Percentiles rank a stretch among this genome's conserved stretches.
phyloP scores from a whole-genome alignment of 2,797 vertebrate species.

The Peromyscus eremicus region DNA sequence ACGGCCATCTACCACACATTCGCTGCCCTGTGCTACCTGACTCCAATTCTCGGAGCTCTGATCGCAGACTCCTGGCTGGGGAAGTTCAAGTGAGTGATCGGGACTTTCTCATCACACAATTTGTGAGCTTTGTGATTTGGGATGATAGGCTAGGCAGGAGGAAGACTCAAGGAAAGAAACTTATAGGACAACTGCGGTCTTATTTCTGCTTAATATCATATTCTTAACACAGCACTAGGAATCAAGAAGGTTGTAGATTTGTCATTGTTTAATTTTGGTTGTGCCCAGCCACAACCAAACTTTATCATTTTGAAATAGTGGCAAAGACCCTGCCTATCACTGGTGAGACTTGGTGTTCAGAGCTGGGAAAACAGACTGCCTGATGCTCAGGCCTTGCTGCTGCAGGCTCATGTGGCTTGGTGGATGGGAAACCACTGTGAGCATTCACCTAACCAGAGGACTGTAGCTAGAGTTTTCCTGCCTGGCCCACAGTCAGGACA shows the following conservation, averaged over 20 bases:
- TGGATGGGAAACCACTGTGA: neutral
- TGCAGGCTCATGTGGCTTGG: neutral
- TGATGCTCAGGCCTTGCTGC: neutral
- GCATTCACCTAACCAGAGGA: neutral
- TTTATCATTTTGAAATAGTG: neutral
- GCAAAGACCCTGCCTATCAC: neutral
- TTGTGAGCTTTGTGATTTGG: too few relatives aligned
- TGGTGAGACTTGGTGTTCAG: neutral
- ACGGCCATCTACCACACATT: constrained; percentile 96
- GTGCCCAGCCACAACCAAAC: neutral
- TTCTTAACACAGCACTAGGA: neutral
- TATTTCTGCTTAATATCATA: accelerated
- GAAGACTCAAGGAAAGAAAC: neutral
- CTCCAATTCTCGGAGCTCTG: constrained; percentile 95
- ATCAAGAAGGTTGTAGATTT: neutral
- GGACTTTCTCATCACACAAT: neutral
- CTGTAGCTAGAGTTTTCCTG: too few relatives aligned
- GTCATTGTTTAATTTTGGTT: neutral
- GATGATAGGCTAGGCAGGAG: accelerated
- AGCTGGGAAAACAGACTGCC: neutral
- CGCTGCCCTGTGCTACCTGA: constrained; percentile 96
- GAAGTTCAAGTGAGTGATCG: constrained; percentile 95
- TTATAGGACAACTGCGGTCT: neutral
- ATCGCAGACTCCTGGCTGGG: constrained; percentile 98
- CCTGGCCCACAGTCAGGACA: too few relatives aligned